A percentile compares a stretch with the other conserved stretches of the same genome.
Evolutionary conservation across 2,888 invertebrate species (phyloP).

Genomic region (Ariolimax columbianus): DNA sequence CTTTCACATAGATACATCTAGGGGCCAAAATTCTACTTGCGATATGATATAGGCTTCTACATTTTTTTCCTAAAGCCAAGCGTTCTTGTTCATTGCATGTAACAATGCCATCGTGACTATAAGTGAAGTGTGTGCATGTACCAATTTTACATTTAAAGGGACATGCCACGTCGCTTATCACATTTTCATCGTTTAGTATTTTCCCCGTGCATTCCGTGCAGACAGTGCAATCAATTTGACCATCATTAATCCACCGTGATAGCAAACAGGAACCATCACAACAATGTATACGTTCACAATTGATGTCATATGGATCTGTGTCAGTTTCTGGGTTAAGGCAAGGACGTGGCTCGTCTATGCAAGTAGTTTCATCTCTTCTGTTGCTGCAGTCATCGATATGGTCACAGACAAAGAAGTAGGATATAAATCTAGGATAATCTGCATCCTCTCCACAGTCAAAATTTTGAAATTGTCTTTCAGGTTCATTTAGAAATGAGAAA

Average conservation of each 20-base stretch:
- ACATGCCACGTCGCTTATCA: not conserved
- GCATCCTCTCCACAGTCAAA: slow-evolving; percentile 12
- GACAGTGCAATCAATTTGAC: slow-evolving; percentile 26
- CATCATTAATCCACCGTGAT: not conserved
- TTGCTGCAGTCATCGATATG: slow-evolving; percentile 4
- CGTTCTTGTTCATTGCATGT: no score
- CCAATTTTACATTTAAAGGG: slow-evolving; percentile 30
- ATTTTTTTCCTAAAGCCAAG: not conserved
- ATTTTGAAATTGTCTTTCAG: not conserved
- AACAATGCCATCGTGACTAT: not conserved
- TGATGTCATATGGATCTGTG: not conserved
- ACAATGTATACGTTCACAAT: not conserved
- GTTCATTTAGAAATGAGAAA: not conserved
- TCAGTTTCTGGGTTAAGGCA: not conserved
- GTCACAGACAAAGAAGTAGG: slow-evolving; percentile 21
- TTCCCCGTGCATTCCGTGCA: not conserved
- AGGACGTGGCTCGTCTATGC: not conserved
- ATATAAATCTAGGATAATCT: not conserved
- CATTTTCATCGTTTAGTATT: not conserved
- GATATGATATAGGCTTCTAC: not conserved
- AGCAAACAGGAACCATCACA: slow-evolving; percentile 28
- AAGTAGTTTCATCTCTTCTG: not conserved
- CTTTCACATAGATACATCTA: not conserved
- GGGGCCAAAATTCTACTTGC: not conserved
- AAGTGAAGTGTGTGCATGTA: not conserved